Base-by-base conservation (phyloP, 2,113 vertebrate genomes). In the Amblyornis subalaris region DNA sequence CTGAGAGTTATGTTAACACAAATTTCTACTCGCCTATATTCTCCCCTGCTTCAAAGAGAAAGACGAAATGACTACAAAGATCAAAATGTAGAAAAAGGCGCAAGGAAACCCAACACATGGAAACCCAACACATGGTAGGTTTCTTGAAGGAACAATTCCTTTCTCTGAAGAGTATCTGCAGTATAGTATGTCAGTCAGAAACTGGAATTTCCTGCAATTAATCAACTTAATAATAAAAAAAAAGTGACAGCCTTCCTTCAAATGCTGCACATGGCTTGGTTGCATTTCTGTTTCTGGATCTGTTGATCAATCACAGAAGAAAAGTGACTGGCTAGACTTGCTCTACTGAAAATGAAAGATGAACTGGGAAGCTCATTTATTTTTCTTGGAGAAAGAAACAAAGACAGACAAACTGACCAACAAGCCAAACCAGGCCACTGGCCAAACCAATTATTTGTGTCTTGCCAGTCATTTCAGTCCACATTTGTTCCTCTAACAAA, bases 371-470 rank as follows among this genome's bases (percentile, higher is more conserved):
- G 58, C 35, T 88, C n/a, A 65, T 78, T 88, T 94, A 78, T 93
- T 95, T 96, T 90, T 87, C 62, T 73, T 96, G 93, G 88, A 95
- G 83, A 88, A 95, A 88, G 88, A 92, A 97, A 95, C 80, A 89
- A 82, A 96, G 93, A 75, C 57, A 95, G 89, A 88, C 47, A 85
- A 94, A 80, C 81, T 88, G 95, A 95, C 89, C 81, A 77, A 80
- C 78, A 77, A 90, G 88, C 47, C 55, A 92, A 91, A 82, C 42
- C 85, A 94, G 94, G 89, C 90, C 75, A 82, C 47, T 65, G 54
- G 93, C 94, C 95, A 97, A 96, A 95, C n/a, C 89, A 94, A 93
- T 93, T 97, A 91, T 95, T 95, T 95, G 90, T 92, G 83, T 85
- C 86, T 89, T 95, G 85, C 45, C 65, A 93, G 80, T 89, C 65